Base-by-base conservation (phyloP, 92 coral and sea anemone species). In the Plumapathes pennacea region DNA sequence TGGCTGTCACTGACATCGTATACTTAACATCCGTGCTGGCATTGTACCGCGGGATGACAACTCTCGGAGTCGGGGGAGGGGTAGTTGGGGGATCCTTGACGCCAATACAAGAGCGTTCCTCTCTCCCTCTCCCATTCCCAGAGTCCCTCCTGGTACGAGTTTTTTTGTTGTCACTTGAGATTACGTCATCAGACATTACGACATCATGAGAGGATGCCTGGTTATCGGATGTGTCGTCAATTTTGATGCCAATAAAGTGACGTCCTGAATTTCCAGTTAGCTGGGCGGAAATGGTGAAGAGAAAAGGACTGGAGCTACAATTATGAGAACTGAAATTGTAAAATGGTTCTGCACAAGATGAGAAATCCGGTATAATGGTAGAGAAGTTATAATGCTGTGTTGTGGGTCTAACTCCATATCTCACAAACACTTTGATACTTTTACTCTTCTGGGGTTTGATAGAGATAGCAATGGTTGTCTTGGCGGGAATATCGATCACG, bases 191-290 rank as follows among this genome's bases (percentile, higher is more conserved):
- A 3, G 62, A n/a, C 25, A 40, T 19, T 3, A 10, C 43, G 10
- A 42, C 34, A 42, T 77, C 44, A 10, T 71, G 50, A 42, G n/a
- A n/a, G n/a, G n/a, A n/a, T n/a, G n/a, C n/a, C n/a, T n/a, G n/a
- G n/a, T n/a, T n/a, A n/a, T n/a, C n/a, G n/a, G n/a, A n/a, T n/a
- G n/a, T n/a, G n/a, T n/a, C n/a, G n/a, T n/a, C n/a, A n/a, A n/a
- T n/a, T n/a, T n/a, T n/a, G n/a, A 87, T 62, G 7, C 89, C 95
- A 27, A 87, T 42, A 31, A 45, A 87, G 36, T 87, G 95, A 20
- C 63, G 30, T 2, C 89, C 89, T 0, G 46, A 42, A 1, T 69
- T 50, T 9, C 95, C 95, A 5, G 95, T 71, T 38, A 64, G 55
- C 21, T 54, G 59, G n/a, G 89, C 72, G 6, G 81, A 50, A 21